Evolutionary conservation across 2,888 invertebrate species (phyloP), one percentile per base, ranked within the genome.

Genomic region (Galerucella nymphaeae): DNA sequence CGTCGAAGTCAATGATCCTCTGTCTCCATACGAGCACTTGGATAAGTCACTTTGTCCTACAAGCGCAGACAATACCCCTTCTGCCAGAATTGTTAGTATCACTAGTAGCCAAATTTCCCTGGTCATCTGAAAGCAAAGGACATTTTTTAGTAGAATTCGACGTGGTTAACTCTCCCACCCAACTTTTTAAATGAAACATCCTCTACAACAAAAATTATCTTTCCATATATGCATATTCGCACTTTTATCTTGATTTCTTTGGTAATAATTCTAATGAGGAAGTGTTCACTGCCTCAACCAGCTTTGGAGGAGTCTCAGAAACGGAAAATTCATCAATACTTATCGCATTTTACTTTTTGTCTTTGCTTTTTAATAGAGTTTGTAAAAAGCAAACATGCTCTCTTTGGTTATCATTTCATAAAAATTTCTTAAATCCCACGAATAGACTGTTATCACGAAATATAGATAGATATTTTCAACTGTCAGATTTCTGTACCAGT

Each of bases 1-100:
- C 2, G 85, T 86, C 11, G 86, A 84, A 5, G 85, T 86, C 42
- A 86, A 74, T 6, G 86, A 86, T n/a, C 86, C 86, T 69, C 86
- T 79, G 70, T 85, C 86, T 11, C 86, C 86, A 72, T 86, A 86
- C 0, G 83, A 79, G 69, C 86, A 86, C 78, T 84, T 84, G 82
- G 83, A 83, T 30, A 76, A 23, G 48, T 79, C 78, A 30, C 61
- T 69, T 1, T 71, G 11, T n/a, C 70, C 38, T 23, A 74, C 71
- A 38, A 41, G 66, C 61, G 72, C 62, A 41, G 50, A n/a, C n/a
- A 23, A 38, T 23, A 65, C 42, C 18, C 20, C 13, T 53, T 62
- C 23, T 42, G n/a, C 55, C 38, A 70, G 42, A 9, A 48, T 41
- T 5, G 45, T 23, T 50, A 76, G 70, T 50, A 73, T n/a, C 45